phyloP scores from a whole-genome alignment of 2,888 invertebrate genomes.

The Chouioia cunea region DNA sequence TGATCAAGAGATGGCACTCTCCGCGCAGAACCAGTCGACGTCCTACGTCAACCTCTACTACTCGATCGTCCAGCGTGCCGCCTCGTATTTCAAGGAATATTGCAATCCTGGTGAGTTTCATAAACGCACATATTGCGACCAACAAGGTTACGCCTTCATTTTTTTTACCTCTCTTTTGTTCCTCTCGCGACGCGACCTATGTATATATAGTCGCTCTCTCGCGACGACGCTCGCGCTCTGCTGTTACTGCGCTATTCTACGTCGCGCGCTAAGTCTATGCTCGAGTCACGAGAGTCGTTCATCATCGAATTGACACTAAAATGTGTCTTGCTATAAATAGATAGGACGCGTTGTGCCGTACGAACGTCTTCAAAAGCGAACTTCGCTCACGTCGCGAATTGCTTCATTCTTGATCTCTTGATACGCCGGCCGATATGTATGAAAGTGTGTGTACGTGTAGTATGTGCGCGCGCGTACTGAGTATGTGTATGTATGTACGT shows the following conservation, averaged over 20 bases:
- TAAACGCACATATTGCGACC: not conserved
- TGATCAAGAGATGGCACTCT: conserved; percentile 64
- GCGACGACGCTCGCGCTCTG: not conserved
- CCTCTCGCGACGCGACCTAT: no score
- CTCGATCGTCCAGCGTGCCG: conserved; percentile 78
- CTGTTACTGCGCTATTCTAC: not conserved
- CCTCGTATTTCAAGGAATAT: conserved; percentile 77
- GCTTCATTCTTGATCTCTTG: conserved; percentile 9
- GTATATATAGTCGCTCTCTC: not conserved
- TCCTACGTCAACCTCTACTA: conserved; percentile 79
- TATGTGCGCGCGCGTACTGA: no score
- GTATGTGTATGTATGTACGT: no score
- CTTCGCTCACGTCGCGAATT: conserved; percentile 10
- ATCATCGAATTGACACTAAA: conserved; percentile 29
- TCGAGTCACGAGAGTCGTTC: conserved; percentile 3
- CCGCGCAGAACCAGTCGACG: conserved; percentile 71
- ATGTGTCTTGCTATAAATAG: conserved; percentile 22
- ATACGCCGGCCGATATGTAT: not conserved
- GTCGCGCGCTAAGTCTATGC: conserved; percentile 13
- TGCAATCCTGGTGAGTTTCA: conserved; percentile 74
- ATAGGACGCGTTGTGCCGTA: not conserved
- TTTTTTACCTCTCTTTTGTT: not conserved
- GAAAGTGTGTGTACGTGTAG: not conserved
- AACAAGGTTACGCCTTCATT: not conserved
- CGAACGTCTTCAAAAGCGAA: not conserved